phyloP scores from a whole-genome alignment of 1,140 invertebrate genomes.

The Drosophila busckii region DNA sequence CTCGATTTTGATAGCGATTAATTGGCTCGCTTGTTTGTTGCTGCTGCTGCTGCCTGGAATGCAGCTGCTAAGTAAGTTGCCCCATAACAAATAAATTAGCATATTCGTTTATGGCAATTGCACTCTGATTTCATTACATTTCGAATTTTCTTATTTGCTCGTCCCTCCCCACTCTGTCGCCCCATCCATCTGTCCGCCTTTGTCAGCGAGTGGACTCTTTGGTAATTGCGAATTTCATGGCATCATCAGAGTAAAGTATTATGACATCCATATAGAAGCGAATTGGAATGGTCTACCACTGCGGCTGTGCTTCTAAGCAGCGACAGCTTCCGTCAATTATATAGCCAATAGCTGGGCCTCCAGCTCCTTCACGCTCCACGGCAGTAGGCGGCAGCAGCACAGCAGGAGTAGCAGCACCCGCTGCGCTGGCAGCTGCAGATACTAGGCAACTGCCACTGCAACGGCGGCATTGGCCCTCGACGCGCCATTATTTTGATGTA shows the following conservation, averaged over 20 bases:
- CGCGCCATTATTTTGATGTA: slow-evolving; percentile 9
- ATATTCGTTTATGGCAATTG: slow-evolving; percentile 67
- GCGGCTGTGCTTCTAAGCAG: slow-evolving; percentile 7
- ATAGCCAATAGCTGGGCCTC: slow-evolving; percentile 31
- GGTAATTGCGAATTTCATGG: slow-evolving; percentile 49
- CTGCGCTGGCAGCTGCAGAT: slow-evolving; percentile 9
- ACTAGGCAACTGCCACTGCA: not conserved
- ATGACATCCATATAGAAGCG: slow-evolving; percentile 55
- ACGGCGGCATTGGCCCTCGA: slow-evolving; percentile 8
- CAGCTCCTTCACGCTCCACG: no score
- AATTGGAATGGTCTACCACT: slow-evolving; percentile 51
- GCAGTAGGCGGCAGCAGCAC: slow-evolving; percentile 15
- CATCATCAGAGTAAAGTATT: slow-evolving; percentile 54
- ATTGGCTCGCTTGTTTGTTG: slow-evolving; percentile 45
- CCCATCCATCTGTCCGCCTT: not conserved
- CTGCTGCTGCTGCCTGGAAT: slow-evolving; percentile 19
- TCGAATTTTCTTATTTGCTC: slow-evolving; percentile 23
- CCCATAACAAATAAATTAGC: slow-evolving; percentile 45
- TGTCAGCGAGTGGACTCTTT: slow-evolving; percentile 4
- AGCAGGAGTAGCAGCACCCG: slow-evolving; percentile 42
- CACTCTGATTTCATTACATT: slow-evolving; percentile 43
- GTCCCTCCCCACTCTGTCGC: not conserved
- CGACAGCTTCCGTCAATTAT: slow-evolving; percentile 66
- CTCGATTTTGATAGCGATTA: slow-evolving; percentile 63
- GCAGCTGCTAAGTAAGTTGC: slow-evolving; percentile 19